Conservation (phyloP, 1,140 invertebrate genomes). For the Drosophila miranda region DNA sequence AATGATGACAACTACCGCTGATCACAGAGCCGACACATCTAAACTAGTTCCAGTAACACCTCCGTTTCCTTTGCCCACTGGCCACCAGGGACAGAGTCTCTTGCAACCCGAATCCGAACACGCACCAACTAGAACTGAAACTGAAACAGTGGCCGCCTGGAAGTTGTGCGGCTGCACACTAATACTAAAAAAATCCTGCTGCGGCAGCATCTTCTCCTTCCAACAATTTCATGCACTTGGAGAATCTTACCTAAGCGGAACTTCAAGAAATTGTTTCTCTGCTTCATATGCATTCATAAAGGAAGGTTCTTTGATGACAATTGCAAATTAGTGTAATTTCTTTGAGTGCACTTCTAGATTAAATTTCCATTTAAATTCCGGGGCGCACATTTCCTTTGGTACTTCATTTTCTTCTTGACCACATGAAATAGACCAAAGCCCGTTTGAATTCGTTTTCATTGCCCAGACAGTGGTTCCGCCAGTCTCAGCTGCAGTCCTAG, state of each 20-base stretch:
- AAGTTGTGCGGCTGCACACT: constrained; percentile 42
- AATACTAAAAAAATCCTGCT: constrained; percentile 45
- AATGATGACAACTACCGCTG: constrained; percentile 35
- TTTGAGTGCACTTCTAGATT: constrained; percentile 27
- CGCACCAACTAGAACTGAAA: constrained; percentile 13
- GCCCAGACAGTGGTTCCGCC: neutral
- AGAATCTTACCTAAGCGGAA: neutral
- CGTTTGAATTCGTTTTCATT: constrained; percentile 42
- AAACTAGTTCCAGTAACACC: constrained; percentile 68
- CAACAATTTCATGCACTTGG: constrained; percentile 25
- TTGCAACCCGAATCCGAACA: constrained; percentile 23
- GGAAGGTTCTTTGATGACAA: too few relatives aligned
- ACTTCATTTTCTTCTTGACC: constrained; percentile 23
- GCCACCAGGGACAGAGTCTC: constrained; percentile 12
- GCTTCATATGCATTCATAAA: neutral
- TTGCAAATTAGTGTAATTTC: constrained; percentile 1
- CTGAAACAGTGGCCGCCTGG: constrained; percentile 16
- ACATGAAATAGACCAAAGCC: constrained; percentile 9
- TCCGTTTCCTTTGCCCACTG: constrained; percentile 32
- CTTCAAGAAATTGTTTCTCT: too few relatives aligned
- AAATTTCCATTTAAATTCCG: constrained; percentile 55
- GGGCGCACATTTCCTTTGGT: constrained; percentile 39
- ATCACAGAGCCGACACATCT: constrained; percentile 26
- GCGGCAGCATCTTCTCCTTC: constrained; percentile 37
- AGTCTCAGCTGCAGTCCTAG: neutral